Percentiles rank a stretch among this genome's conserved stretches.
phyloP scores from a whole-genome alignment of 2,888 invertebrate species.

The Cephus nigrinus region DNA sequence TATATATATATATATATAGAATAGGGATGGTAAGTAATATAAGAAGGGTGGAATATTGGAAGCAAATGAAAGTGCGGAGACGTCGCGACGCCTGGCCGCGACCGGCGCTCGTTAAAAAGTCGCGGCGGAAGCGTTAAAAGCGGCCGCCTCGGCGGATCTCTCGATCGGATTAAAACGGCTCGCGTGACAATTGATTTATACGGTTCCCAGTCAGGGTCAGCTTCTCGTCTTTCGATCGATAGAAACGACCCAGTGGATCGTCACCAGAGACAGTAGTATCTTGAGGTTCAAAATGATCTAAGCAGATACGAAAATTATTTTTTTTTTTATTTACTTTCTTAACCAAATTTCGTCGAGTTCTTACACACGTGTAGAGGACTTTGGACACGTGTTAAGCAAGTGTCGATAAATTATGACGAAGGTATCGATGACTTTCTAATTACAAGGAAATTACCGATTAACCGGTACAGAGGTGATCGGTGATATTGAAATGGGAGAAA shows the following conservation, averaged over 20 bases:
- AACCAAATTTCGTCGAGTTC: background rate
- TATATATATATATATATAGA: background rate
- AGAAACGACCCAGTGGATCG: background rate
- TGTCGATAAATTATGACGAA: background rate
- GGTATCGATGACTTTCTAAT: background rate
- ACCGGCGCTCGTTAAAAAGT: constrained; percentile 40
- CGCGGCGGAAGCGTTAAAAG: constrained; percentile 35
- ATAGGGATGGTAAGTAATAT: background rate
- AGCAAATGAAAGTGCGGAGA: constrained; percentile 12
- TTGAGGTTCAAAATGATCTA: background rate
- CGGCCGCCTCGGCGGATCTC: background rate
- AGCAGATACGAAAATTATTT: background rate
- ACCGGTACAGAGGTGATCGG: background rate
- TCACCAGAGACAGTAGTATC: background rate
- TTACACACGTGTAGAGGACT: background rate
- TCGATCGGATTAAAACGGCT: constrained; percentile 30
- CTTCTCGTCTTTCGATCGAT: background rate
- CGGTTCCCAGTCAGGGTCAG: background rate
- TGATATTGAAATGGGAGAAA: background rate
- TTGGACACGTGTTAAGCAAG: background rate
- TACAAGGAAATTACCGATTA: background rate
- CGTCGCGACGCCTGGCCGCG: constrained; percentile 25
- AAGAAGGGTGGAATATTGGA: background rate
- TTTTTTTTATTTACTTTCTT: background rate
- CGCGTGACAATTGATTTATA: constrained; percentile 20